Base-by-base conservation (phyloP, 2,113 vertebrate species). In the Piliocolobus tephrosceles region DNA sequence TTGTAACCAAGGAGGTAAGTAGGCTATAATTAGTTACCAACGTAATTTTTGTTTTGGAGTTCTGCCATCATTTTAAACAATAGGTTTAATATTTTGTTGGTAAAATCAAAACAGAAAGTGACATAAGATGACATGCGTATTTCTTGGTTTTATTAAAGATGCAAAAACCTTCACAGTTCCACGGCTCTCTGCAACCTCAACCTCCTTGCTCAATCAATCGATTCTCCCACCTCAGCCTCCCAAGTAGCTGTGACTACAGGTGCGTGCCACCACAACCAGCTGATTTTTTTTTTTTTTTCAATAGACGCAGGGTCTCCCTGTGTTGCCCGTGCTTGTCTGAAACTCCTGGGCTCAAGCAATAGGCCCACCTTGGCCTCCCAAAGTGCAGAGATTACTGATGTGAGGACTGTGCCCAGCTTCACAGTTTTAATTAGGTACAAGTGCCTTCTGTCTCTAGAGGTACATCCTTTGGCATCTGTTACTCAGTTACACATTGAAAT, bases 391-490 rank as follows among this genome's bases (percentile, higher is more conserved):
- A 64, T 13, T 64, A 30, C 27, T 30, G 5, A 30, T 64, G 61
- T 64, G 61, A 64, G 27, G 61, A 64, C 5, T 0, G 1, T 30
- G 27, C 61, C 12, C 25, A 30, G 61, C 61, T 27, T 64, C 27
- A 76, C 50, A 92, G 81, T 96, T 95, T 58, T 98, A 95, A 97
- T 97, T 96, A 96, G 96, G 91, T 96, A 61, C 89, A 93, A 75
- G 76, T 92, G 17, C 66, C 55, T 55, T 94, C 78, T 94, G 27
- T 96, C 73, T 88, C 76, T 90, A 35, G 73, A 91, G 94, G 88
- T 97, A 50, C 61, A 16, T 97, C 57, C 92, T 96, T 95, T 80
- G 83, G 57, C 50, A 47, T 92, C 75, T 97, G 52, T 70, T 96
- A 90, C 55, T 96, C 47, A 86, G 64, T 96, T 96, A 35, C 73